Conservation (phyloP, 2,113 vertebrate genomes). For the Catharus bicknelli region DNA sequence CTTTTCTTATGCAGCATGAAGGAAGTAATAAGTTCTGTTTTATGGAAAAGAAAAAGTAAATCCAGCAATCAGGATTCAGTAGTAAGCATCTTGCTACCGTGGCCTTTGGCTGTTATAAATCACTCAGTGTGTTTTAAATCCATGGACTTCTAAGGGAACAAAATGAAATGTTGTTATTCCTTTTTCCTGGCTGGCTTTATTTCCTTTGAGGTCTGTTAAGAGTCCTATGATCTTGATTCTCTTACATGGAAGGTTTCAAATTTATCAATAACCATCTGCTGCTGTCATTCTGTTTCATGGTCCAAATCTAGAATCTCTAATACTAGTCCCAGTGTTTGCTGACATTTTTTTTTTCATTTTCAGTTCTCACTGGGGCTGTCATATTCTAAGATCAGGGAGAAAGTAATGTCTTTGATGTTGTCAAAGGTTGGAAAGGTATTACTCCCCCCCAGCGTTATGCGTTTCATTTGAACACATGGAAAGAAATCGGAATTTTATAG, state of each 20-base stretch:
- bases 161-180: neutral
- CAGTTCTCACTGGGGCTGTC: neutral
- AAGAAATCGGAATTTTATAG: neutral
- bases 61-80: neutral
- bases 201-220: neutral
- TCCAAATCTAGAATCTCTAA: neutral
- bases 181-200: neutral
- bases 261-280: neutral
- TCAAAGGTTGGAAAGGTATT: neutral
- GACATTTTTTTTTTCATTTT: neutral
- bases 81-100: neutral
- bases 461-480: neutral
- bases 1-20: rapidly evolving
- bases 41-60: neutral
- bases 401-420: neutral
- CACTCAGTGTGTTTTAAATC: neutral
- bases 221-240: neutral
- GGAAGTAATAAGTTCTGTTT: neutral
- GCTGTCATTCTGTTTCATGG: neutral
- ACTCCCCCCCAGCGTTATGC: neutral
- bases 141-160: neutral
- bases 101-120: neutral
- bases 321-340: neutral
- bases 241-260: neutral
- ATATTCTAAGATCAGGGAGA: neutral